Conservation (phyloP, 1,140 invertebrate genomes). For the Drosophila willistoni region DNA sequence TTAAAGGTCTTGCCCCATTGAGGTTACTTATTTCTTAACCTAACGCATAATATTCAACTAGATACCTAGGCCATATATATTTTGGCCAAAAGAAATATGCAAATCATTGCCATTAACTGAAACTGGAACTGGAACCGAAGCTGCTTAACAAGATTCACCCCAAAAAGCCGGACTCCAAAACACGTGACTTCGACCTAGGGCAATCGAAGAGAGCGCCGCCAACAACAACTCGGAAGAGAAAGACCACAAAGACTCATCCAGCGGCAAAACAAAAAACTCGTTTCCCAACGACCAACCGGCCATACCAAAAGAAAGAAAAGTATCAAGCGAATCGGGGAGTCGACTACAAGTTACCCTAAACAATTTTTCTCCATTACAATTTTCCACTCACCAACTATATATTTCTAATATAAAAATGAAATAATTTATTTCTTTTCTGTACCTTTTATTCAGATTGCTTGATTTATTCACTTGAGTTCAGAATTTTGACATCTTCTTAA, state of each 20-base stretch:
- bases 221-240: slow-evolving; percentile 19
- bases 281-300: slow-evolving; percentile 46
- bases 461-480: too few relatives aligned
- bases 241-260: slow-evolving; percentile 14
- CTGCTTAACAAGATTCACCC: slow-evolving; percentile 4
- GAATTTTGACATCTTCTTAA: too few relatives aligned
- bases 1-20: background rate
- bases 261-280: slow-evolving; percentile 26
- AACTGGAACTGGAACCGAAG: slow-evolving; percentile 1
- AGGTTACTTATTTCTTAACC: background rate
- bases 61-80: background rate
- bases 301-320: slow-evolving; percentile 36
- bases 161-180: background rate
- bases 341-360: too few relatives aligned
- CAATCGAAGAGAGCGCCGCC: slow-evolving; percentile 14
- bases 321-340: background rate
- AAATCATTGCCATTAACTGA: slow-evolving; percentile 1
- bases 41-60: background rate
- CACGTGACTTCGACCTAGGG: slow-evolving; percentile 41
- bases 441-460: too few relatives aligned
- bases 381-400: too few relatives aligned
- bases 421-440: too few relatives aligned
- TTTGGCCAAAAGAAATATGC: slow-evolving; percentile 4
- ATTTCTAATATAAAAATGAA: too few relatives aligned
- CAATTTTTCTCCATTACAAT: too few relatives aligned